Evolutionary conservation across 1,140 invertebrate species (phyloP), one percentile per base, ranked within the genome.

Genomic region (Zaprionus vittiger): DNA sequence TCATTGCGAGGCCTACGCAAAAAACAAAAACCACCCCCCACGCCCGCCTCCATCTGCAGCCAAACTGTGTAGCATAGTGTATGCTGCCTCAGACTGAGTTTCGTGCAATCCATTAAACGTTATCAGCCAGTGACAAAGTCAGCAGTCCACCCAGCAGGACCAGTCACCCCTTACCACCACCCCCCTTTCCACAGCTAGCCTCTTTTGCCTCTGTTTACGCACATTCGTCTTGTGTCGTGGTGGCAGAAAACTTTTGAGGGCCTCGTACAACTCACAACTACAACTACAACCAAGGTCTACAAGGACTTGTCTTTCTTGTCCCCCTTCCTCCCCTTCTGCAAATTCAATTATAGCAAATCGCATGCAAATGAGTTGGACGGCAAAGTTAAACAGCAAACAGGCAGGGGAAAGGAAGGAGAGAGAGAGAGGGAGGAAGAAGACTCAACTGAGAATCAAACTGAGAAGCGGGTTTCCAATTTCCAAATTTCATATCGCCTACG

Each of bases 271-370:
- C 37, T 31, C 61, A 73, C 59, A 77, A 73, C 83, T 73, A 69
- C 41, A 68, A 86, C 72, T 71, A 68, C 68, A 64, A 31, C 7
- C 26, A 31, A 60, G 41, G 41, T 44, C 41, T 44, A 44, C 41
- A 44, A 41, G 31, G 31, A 59, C 56, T 56, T 56, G 52, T 52
- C 47, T 72, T 78, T 65, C 60, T 72, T 85, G 79, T 34, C 31
- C 3, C 31, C 56, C 64, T 55, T 55, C 57, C 47, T n/a, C 41
- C 41, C 76, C 69, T 79, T 52, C 69, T 57, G 56, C 41, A 81
- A 90, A 90, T 85, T 90, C 85, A 89, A 90, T 89, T 89, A 90
- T 77, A 74, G 75, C 73, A 89, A 89, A 90, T 85, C 75, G 79
- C 77, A 85, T 84, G 84, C 81, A 87, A 89, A 87, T 87, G 81